Evolutionary conservation across 2,113 vertebrate genomes (phyloP), one percentile per base, ranked within the genome.

Genomic region (Vireo altiloquus): DNA sequence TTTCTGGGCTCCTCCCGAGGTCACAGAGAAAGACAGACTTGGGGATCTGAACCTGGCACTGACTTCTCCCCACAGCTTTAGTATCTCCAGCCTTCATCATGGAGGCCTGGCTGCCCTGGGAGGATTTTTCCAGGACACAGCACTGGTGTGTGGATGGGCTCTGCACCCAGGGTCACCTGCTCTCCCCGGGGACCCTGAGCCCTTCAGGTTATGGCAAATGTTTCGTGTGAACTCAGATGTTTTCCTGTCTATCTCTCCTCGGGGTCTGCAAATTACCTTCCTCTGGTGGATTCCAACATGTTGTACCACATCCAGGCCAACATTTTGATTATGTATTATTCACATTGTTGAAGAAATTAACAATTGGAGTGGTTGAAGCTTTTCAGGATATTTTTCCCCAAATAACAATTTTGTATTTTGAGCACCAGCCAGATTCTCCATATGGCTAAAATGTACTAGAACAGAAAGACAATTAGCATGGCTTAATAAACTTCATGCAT

Each of bases 401-500:
- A 96, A 87, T 84, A 95, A 87, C 60, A 87, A 85, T 92, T 96
- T 33, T 66, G 87, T 81, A 35, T 92, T 89, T 84, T 89, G 81
- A 92, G 77, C 3, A 1, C 39, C 76, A 78, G 93, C 93, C 93
- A 96, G 84, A 63, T 89, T 75, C 81, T 96, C 96, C 96, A 94
- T 96, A 96, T 94, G 96, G 92, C 89, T 92, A 94, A 94, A 94
- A 89, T 84, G 77, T 96, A 65, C 93, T 94, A 81, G 95, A 95
- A 95, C 81, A 91, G 90, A 96, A 91, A 92, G 84, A 87, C 72
- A 87, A 93, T 96, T 95, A 96, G 69, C 84, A 84, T 94, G 96
- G 92, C 87, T 96, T 96, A 96, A 96, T 96, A 96, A 96, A 95
- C 92, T 95, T 95, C 93, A 96, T 89, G 93, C 89, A 94, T 96